Percentiles rank a stretch among this genome's conserved stretches.
phyloP scores from a whole-genome alignment of 2,113 vertebrate species.

The pig (Sus scrofa) region T2T-Sscrofa CM000812.6:36172001-36172500 shows the following conservation, averaged over 20 bases:
- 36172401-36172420: neutral
- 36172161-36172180: neutral
- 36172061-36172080: neutral
- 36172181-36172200: neutral
- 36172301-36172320: neutral
- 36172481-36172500: neutral
- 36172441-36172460: neutral
- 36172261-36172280: neutral
- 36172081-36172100: neutral
- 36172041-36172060: neutral
- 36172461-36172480: neutral
- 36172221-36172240: neutral
- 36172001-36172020: neutral
- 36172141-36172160: neutral
- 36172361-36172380: neutral
- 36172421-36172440: neutral
- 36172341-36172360: neutral
- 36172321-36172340: slow-evolving; percentile 15
- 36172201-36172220: neutral
- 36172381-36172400: neutral
- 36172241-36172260: neutral
- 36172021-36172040: neutral
- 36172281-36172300: neutral
- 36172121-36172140: neutral
- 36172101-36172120: neutral